These are phyloP conservation scores for Sitobion miscanthi DNA, from an alignment of 1,140 invertebrate genomes.

Conservation along the genomic window DNA sequence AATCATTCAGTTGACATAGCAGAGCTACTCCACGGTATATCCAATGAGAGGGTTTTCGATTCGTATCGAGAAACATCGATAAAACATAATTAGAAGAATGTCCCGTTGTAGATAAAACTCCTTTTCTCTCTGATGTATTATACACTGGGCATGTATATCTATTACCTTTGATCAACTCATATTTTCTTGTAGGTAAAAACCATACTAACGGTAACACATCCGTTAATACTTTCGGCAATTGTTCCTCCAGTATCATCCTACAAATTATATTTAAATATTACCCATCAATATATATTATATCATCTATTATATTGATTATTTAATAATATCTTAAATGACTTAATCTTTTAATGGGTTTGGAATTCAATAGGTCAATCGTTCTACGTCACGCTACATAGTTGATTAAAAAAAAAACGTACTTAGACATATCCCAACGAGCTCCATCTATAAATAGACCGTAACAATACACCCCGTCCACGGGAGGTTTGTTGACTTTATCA, in stretches of 20 bases:
- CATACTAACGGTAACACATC: constrained; percentile 80
- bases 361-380: neutral
- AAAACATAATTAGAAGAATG: constrained; percentile 92
- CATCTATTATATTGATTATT: no score
- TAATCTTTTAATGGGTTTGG: neutral
- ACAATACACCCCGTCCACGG: constrained; percentile 80
- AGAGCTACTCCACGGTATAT: constrained; percentile 86
- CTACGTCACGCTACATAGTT: neutral
- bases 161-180: constrained; percentile 63
- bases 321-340: neutral
- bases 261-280: neutral
- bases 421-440: constrained; percentile 77
- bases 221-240: constrained; percentile 80
- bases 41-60: constrained; percentile 78
- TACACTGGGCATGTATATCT: constrained; percentile 84
- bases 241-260: constrained; percentile 72
- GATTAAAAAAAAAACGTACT: constrained; percentile 60
- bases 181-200: constrained; percentile 64
- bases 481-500: constrained; percentile 62
- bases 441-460: constrained; percentile 85
- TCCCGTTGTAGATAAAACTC: constrained; percentile 84
- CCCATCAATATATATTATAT: no score
- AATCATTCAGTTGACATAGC: constrained; percentile 81
- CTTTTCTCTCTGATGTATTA: constrained; percentile 84
- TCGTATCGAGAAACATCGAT: constrained; percentile 76